Evolutionary conservation across 2,113 vertebrate species (phyloP).

Genomic region (Corvus moneduloides): DNA sequence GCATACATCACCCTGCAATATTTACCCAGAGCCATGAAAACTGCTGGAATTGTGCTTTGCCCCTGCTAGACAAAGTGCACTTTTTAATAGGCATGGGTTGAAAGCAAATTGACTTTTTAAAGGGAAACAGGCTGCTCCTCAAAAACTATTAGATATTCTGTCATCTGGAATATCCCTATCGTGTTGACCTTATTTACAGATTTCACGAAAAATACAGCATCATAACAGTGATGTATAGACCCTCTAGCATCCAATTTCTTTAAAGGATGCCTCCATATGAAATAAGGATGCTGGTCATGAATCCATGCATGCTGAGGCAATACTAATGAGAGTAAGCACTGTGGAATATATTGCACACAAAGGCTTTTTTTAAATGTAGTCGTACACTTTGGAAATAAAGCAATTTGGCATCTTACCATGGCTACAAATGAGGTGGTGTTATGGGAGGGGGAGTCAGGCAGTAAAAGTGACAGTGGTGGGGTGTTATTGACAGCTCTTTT

Average conservation of each 20-base stretch:
- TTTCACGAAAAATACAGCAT: constrained; percentile 69
- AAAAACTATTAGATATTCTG: constrained; percentile 70
- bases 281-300: constrained; percentile 62
- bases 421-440: constrained; percentile 65
- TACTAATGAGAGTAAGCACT: constrained; percentile 52
- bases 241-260: constrained; percentile 66
- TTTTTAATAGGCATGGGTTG: constrained; percentile 55
- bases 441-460: constrained; percentile 9
- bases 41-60: constrained; percentile 18
- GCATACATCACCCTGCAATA: constrained; percentile 29
- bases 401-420: constrained; percentile 63
- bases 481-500: constrained; percentile 67
- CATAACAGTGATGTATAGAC: constrained; percentile 73
- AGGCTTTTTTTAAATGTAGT: constrained; percentile 56
- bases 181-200: constrained; percentile 72
- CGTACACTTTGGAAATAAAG: constrained; percentile 65
- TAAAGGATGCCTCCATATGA: constrained; percentile 50
- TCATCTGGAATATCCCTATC: constrained; percentile 64
- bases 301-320: constrained; percentile 31
- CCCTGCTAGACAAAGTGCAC: background rate
- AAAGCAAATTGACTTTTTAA: constrained; percentile 67
- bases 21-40: constrained; percentile 12
- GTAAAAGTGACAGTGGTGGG: constrained; percentile 69
- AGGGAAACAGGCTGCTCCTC: constrained; percentile 57
- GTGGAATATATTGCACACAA: constrained; percentile 51